These are phyloP conservation scores for Aplocera efformata DNA, from an alignment of 2,888 invertebrate species.

Conservation along the genomic window DNA sequence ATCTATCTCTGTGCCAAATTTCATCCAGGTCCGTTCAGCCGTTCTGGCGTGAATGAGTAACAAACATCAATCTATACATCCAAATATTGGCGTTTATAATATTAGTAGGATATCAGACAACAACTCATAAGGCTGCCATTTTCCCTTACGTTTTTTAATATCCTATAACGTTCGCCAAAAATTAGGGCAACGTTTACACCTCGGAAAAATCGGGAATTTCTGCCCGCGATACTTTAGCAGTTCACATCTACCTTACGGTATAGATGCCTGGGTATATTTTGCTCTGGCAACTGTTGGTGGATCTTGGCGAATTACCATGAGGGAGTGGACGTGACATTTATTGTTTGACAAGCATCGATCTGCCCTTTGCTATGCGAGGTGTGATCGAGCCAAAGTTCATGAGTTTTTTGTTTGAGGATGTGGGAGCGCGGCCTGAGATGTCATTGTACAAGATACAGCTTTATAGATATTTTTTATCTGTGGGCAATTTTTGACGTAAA, in stretches of 20 bases:
- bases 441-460: not conserved
- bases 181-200: constrained; percentile 74
- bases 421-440: constrained; percentile 7
- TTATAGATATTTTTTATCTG: too few species aligned
- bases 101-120: constrained; percentile 10
- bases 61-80: too few species aligned
- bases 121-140: constrained; percentile 28
- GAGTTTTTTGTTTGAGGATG: constrained; percentile 33
- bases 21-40: too few species aligned
- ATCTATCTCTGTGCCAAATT: too few species aligned
- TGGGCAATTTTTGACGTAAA: too few species aligned
- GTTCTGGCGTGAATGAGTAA: too few species aligned
- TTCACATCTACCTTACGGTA: constrained; percentile 27
- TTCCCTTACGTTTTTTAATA: constrained; percentile 50
- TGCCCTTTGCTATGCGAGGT: constrained; percentile 76
- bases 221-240: constrained; percentile 31
- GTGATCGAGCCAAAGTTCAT: constrained; percentile 67
- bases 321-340: constrained; percentile 81
- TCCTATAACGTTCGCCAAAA: constrained; percentile 60
- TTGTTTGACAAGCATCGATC: constrained; percentile 80
- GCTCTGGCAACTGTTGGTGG: constrained; percentile 3
- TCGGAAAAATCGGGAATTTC: constrained; percentile 64
- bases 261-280: constrained; percentile 30
- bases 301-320: constrained; percentile 54
- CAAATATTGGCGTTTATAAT: too few species aligned